Evolutionary conservation across 35 echinoderm and acorn worm genomes (phyloP).

Genomic region (Ophiothrix spiculata): DNA sequence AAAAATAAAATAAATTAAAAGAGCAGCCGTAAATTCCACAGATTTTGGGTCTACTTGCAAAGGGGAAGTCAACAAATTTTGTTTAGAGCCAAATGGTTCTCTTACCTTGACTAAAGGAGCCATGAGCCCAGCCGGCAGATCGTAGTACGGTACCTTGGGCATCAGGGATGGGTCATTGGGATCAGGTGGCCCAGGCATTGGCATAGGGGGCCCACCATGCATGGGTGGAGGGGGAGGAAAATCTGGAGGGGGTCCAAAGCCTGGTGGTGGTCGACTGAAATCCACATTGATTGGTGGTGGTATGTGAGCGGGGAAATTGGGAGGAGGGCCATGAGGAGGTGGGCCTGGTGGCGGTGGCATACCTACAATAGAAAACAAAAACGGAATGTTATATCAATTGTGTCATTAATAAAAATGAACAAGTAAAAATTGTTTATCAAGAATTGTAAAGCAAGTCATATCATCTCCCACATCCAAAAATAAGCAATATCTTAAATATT

Average conservation of each 20-base stretch:
- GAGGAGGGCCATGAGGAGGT: constrained; percentile 27
- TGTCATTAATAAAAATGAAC: too few species aligned
- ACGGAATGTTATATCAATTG: too few species aligned
- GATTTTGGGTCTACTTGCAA: too few species aligned
- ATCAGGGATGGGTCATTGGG: constrained; percentile 89
- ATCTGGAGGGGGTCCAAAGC: constrained; percentile 37
- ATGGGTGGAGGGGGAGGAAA: constrained; percentile 34
- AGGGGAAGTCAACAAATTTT: too few species aligned
- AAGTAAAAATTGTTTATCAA: too few species aligned
- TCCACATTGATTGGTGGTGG: constrained; percentile 24
- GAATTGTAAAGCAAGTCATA: too few species aligned
- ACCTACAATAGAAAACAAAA: constrained; percentile 22
- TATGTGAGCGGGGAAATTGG: background rate
- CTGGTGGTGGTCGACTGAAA: constrained; percentile 48
- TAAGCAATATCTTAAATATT: too few species aligned
- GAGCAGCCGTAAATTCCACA: too few species aligned
- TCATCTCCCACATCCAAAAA: too few species aligned
- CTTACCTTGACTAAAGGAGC: constrained; percentile 90
- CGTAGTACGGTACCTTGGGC: constrained; percentile 90
- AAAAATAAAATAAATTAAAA: too few species aligned
- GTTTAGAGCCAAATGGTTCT: background rate
- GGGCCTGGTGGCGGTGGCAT: constrained; percentile 49
- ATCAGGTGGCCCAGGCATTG: constrained; percentile 19
- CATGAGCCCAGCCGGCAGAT: constrained; percentile 96
- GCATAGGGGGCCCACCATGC: constrained; percentile 29